These are phyloP conservation scores for Lordiphosa andalusiaca DNA, from an alignment of 2,888 invertebrate genomes.

Conservation along the genomic window DNA sequence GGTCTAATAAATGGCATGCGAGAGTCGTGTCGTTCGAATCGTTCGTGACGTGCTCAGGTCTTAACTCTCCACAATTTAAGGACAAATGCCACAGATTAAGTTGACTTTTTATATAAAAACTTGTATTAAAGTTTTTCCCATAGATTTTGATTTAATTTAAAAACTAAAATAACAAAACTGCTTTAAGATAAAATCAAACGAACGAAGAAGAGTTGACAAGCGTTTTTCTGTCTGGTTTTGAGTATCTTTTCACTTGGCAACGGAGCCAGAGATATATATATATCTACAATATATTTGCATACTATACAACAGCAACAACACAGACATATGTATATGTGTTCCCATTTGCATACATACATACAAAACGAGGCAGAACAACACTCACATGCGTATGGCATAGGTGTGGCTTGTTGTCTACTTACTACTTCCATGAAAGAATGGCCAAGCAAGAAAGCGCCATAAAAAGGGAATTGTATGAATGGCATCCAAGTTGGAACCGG, in stretches of 20 bases:
- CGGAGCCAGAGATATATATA: slow-evolving; percentile 31
- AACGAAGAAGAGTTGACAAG: background rate
- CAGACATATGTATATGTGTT: slow-evolving; percentile 6
- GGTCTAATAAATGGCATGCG: no score
- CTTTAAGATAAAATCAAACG: background rate
- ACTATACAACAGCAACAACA: slow-evolving; percentile 24
- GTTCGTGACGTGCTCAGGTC: no score
- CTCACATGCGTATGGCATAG: slow-evolving; percentile 30
- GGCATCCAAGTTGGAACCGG: slow-evolving; percentile 28
- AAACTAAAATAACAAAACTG: background rate
- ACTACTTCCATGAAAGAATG: slow-evolving; percentile 6
- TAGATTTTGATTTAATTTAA: no score
- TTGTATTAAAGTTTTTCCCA: no score
- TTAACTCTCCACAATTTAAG: no score
- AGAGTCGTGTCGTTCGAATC: no score
- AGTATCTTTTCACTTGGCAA: slow-evolving; percentile 36
- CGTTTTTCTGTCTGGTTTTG: slow-evolving; percentile 17
- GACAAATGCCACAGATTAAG: no score
- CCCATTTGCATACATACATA: background rate
- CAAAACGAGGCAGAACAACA: slow-evolving; percentile 15
- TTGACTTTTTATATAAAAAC: no score
- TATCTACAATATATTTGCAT: slow-evolving; percentile 47
- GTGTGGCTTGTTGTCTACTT: slow-evolving; percentile 14
- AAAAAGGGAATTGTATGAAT: slow-evolving; percentile 28
- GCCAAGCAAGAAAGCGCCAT: slow-evolving; percentile 11